Percentiles rank a stretch among this genome's conserved stretches.
phyloP scores from a whole-genome alignment of 2,113 vertebrate species.

The Aegypius monachus region DNA sequence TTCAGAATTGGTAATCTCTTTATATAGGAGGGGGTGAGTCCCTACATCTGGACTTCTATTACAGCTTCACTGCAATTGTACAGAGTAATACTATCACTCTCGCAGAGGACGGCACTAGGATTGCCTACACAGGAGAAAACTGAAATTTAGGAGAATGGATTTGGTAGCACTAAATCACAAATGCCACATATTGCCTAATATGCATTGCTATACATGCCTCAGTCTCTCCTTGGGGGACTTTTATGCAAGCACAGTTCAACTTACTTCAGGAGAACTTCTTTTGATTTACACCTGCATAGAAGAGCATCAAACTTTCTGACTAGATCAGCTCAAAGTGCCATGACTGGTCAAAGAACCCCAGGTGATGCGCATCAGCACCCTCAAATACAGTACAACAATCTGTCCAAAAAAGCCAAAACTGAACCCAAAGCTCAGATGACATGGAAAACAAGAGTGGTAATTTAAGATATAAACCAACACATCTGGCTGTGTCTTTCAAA shows the following conservation, averaged over 20 bases:
- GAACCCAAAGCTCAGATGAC: neutral
- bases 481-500: neutral
- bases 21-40: slow-evolving; percentile 68
- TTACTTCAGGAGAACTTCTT: neutral
- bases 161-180: neutral
- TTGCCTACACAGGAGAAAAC: neutral
- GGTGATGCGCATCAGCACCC: rapidly evolving
- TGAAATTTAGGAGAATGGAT: neutral
- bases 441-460: neutral
- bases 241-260: neutral
- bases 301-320: neutral
- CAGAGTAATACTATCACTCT: slow-evolving; percentile 72
- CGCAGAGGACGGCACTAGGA: neutral
- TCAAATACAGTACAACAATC: neutral
- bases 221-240: neutral
- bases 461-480: neutral
- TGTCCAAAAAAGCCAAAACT: neutral
- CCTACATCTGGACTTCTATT: slow-evolving; percentile 66
- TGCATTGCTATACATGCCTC: rapidly evolving
- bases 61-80: slow-evolving; percentile 46
- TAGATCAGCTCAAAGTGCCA: neutral
- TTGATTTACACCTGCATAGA: neutral
- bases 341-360: rapidly evolving
- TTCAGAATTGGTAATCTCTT: slow-evolving; percentile 83
- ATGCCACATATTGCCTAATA: neutral